Percentiles rank a stretch among this genome's conserved stretches.
Conservation (phyloP, 2,113 vertebrate genomes). For the Sinocyclocheilus maitianheensis region DNA sequence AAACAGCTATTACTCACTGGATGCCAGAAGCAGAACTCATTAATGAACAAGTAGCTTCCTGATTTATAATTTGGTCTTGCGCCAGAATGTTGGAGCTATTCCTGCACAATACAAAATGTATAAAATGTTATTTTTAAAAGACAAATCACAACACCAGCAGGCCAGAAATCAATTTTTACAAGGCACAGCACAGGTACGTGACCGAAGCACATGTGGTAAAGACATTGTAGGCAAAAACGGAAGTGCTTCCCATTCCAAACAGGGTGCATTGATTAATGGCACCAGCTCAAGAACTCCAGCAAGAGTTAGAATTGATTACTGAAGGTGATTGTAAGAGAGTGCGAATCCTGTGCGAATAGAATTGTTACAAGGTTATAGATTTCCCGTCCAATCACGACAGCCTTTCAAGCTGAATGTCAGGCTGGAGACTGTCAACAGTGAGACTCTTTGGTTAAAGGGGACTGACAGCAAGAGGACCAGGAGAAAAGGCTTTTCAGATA, state of each 20-base stretch:
- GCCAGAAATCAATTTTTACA: neutral
- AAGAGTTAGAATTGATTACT: conserved; percentile 27
- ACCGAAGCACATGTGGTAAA: neutral
- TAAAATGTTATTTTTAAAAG: neutral
- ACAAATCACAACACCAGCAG: conserved; percentile 14
- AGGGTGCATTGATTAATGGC: neutral
- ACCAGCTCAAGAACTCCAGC: neutral
- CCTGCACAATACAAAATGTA: neutral
- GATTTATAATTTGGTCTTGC: conserved; percentile 5
- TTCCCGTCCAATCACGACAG: conserved; percentile 37
- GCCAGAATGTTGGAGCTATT: neutral
- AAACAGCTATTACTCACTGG: neutral
- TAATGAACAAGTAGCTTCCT: conserved; percentile 3
- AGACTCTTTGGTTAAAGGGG: neutral
- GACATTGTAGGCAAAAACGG: neutral
- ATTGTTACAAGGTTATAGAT: conserved; percentile 50
- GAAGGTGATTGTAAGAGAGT: conserved; percentile 9
- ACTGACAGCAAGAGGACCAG: conserved; percentile 9
- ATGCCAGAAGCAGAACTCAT: neutral
- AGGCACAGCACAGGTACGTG: neutral
- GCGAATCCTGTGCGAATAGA: conserved; percentile 10
- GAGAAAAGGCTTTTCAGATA: neutral
- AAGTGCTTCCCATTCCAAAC: neutral
- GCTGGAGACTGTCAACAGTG: conserved; percentile 47
- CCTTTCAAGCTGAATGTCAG: conserved; percentile 55